Percentiles rank a stretch among this genome's conserved stretches.
phyloP scores from a whole-genome alignment of 2,888 invertebrate genomes.

The Hedya salicella region DNA sequence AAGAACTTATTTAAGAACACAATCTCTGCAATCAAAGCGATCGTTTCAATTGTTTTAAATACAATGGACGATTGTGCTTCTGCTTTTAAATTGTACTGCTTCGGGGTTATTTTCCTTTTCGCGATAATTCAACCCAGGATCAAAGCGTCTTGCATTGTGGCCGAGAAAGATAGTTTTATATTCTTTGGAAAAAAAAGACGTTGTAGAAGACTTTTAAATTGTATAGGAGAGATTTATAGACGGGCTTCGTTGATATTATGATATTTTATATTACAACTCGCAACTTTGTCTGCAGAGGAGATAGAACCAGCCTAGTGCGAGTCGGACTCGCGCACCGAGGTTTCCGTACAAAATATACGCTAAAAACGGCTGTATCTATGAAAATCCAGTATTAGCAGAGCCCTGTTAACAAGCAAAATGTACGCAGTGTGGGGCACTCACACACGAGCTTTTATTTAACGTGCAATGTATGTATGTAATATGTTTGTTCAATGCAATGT shows the following conservation, averaged over 20 bases:
- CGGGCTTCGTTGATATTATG: background rate
- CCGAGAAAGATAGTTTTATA: conserved; percentile 3
- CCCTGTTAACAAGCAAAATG: no score
- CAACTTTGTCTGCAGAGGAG: no score
- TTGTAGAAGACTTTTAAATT: background rate
- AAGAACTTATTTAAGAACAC: background rate
- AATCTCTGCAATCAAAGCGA: conserved; percentile 17
- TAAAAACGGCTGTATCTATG: no score
- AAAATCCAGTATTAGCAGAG: no score
- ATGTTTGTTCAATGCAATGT: no score
- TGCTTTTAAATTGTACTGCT: conserved; percentile 9
- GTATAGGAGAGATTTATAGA: background rate
- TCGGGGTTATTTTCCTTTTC: background rate
- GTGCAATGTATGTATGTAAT: no score
- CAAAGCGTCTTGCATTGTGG: conserved; percentile 9
- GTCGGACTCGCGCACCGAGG: no score
- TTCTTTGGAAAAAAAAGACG: conserved; percentile 3
- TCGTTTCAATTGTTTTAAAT: conserved; percentile 14
- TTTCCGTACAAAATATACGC: no score
- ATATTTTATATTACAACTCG: background rate
- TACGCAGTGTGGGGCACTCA: no score
- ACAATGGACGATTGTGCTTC: conserved; percentile 17
- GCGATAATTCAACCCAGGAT: conserved; percentile 9
- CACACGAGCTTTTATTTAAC: no score
- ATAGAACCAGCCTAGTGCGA: no score